phyloP scores from a whole-genome alignment of 1,140 invertebrate species.

The Cydia splendana region DNA sequence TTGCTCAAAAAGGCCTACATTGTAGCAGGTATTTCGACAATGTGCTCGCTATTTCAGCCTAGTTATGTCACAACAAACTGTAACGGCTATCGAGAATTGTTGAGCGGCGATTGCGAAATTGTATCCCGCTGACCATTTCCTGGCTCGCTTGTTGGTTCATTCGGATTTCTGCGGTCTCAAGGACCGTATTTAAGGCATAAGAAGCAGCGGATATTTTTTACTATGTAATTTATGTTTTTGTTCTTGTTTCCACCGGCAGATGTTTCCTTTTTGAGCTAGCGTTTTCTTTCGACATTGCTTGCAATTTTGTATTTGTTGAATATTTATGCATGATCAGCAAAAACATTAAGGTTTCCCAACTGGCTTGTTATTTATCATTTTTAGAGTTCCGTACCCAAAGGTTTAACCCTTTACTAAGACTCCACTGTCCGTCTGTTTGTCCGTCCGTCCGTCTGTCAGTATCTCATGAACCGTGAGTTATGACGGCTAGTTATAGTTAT shows the following conservation, averaged over 20 bases:
- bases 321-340: too few relatives aligned
- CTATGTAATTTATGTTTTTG: background rate
- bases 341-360: too few relatives aligned
- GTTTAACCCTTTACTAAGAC: too few relatives aligned
- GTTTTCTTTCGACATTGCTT: background rate
- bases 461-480: too few relatives aligned
- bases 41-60: slow-evolving; percentile 20
- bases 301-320: background rate
- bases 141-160: slow-evolving; percentile 29
- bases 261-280: slow-evolving; percentile 34
- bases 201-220: background rate
- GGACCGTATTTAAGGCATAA: slow-evolving; percentile 6
- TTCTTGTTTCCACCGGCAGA: background rate
- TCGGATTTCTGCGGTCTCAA: slow-evolving; percentile 24
- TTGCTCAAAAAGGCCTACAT: background rate
- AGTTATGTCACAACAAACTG: slow-evolving; percentile 30
- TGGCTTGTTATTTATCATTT: too few relatives aligned
- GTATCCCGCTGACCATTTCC: slow-evolving; percentile 38
- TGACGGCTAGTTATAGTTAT: too few relatives aligned
- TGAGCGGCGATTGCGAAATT: slow-evolving; percentile 40
- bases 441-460: too few relatives aligned
- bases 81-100: slow-evolving; percentile 33
- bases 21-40: slow-evolving; percentile 28
- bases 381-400: too few relatives aligned
- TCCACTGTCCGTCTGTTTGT: too few relatives aligned